Evolutionary conservation across 2,113 vertebrate genomes (phyloP).

Genomic region (Xiphorhynchus elegans): DNA sequence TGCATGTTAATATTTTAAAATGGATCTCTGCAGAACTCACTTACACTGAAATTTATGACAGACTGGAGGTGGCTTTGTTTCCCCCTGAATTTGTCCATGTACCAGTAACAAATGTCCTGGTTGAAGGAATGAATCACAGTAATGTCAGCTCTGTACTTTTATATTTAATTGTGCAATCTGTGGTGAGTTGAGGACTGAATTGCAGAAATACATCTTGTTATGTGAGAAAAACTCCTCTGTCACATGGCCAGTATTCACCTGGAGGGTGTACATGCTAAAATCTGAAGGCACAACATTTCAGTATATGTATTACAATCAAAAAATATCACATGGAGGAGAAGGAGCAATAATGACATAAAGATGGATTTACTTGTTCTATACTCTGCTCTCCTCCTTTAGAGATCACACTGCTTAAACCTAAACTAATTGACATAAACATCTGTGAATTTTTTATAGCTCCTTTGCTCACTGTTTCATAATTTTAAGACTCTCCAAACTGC

Average conservation of each 20-base stretch:
- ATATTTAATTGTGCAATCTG: constrained; percentile 2
- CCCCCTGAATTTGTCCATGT: background rate
- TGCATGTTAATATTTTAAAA: background rate
- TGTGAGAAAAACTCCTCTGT: background rate
- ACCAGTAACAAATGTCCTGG: background rate
- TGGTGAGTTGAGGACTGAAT: background rate
- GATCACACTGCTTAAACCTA: background rate
- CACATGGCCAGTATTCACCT: background rate
- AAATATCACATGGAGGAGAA: background rate
- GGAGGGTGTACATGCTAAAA: background rate
- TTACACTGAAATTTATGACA: background rate
- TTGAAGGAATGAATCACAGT: background rate
- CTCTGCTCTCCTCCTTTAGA: background rate
- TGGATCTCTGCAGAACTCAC: background rate
- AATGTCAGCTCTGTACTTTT: background rate
- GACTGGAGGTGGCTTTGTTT: background rate
- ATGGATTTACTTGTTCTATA: background rate
- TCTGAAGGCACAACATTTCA: background rate
- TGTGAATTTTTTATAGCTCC: background rate
- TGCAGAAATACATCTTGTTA: background rate
- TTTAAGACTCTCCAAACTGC: background rate
- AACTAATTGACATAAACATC: background rate
- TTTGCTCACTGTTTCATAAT: background rate
- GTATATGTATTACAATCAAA: background rate
- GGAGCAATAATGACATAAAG: background rate